Percentiles rank a stretch among this genome's conserved stretches.
These are phyloP conservation scores for Artibeus lituratus DNA, from an alignment of 2,797 vertebrate species.

Conservation along the genomic window DNA sequence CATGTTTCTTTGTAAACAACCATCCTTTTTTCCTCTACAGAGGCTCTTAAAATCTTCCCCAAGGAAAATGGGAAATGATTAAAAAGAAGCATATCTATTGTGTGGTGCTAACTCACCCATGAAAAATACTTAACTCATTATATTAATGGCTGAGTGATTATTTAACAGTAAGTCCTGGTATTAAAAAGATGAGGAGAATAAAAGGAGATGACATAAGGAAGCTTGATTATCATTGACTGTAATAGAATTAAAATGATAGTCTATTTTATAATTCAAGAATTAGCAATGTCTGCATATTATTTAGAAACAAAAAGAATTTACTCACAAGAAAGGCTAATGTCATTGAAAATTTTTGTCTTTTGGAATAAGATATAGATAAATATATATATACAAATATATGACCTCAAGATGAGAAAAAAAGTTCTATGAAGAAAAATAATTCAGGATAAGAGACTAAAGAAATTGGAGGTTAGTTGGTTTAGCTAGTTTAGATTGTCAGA, in stretches of 20 bases:
- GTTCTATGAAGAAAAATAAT: neutral
- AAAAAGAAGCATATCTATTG: neutral
- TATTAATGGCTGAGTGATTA: neutral
- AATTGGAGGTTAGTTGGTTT: neutral
- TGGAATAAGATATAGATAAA: neutral
- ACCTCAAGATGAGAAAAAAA: neutral
- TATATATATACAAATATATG: neutral
- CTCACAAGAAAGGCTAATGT: neutral
- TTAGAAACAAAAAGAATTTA: conserved; percentile 12
- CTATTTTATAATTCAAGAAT: conserved; percentile 9
- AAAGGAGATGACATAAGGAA: neutral
- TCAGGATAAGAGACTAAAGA: neutral
- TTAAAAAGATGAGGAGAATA: neutral
- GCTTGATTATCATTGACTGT: neutral
- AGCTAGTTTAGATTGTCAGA: neutral
- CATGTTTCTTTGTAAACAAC: neutral
- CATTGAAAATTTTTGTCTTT: conserved; percentile 1
- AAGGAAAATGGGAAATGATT: neutral
- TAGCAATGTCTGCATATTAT: neutral
- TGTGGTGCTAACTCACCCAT: neutral
- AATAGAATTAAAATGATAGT: neutral
- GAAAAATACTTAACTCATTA: neutral
- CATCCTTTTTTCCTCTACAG: neutral
- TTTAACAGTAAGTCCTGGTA: neutral
- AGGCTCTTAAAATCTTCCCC: neutral